Base-by-base conservation (phyloP, 2,113 vertebrate genomes). In the Dendrocopos noguchii region DNA sequence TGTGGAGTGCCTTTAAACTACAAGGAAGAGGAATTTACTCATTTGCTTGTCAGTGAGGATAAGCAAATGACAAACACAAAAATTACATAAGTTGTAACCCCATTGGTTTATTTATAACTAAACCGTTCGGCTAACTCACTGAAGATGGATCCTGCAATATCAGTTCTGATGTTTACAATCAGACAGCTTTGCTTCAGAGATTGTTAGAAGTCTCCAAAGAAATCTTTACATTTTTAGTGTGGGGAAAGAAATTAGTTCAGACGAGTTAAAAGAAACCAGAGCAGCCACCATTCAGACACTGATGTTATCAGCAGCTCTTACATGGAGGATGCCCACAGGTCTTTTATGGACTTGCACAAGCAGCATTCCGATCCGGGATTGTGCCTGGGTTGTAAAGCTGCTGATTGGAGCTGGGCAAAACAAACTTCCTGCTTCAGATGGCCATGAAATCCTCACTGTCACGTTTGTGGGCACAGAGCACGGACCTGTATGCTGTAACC, bases 251-350 rank as follows among this genome's bases (percentile, higher is more conserved):
- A 9, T 11, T 10, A 27, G 64, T 91, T 93, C 22, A 60, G 27
- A 72, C 20, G 12, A 87, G 65, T 77, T 82, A 53, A 93, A 91
- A 84, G 46, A 80, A 95, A 64, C 27, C 81, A 84, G 57, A 91
- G 56, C 46, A 60, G 75, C 36, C 75, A 70, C 59, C 22, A 4
- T 42, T 92, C 4, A 8, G 64, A 64, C 72, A 36, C 29, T 66
- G 94, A 85, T 92, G 24, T 12, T 84, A 94, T 95, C 87, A 84
- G 77, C 74, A 93, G 71, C 74, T 90, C 64, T 70, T 59, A 31
- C 63, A 79, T 64, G 57, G 89, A 82, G 79, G 39, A 27, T 57
- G 59, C 78, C 87, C 72, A 80, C 18, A 57, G 71, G 87, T 84
- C 67, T 80, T 65, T 66, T 42, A 59, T 46, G 84, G 74, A 67